Conservation (phyloP, 1,140 invertebrate genomes). For the Hirudo medicinalis region DNA sequence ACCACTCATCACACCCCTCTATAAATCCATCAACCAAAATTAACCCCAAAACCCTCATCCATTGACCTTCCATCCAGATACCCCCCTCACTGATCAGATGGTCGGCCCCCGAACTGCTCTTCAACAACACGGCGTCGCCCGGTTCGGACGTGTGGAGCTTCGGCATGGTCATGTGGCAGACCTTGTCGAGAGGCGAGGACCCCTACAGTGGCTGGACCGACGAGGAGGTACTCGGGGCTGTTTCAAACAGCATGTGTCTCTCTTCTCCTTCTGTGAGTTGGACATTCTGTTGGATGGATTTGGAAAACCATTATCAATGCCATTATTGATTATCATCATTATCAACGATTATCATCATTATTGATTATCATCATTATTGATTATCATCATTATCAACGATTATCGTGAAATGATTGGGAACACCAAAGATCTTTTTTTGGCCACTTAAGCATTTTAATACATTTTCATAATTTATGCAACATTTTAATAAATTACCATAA, state of each 20-base stretch:
- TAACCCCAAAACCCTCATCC: not conserved
- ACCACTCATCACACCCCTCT: no score
- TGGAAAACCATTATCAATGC: not conserved
- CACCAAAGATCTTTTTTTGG: no score
- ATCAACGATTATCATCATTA: no score
- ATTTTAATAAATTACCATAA: not conserved
- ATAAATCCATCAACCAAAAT: not conserved
- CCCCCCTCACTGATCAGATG: not conserved
- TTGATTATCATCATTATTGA: no score
- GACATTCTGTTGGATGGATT: no score
- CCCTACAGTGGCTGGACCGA: conserved; percentile 3
- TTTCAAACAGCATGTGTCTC: conserved; percentile 3
- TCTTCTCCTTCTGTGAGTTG: not conserved
- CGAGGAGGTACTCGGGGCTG: not conserved
- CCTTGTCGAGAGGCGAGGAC: not conserved
- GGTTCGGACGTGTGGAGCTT: not conserved
- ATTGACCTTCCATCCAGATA: not conserved
- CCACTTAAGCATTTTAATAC: no score
- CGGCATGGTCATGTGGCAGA: conserved; percentile 7
- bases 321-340: not conserved
- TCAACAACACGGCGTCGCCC: not conserved
- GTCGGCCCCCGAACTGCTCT: not conserved
- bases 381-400: no score
- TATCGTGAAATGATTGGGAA: no score
- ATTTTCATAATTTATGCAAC: no score